phyloP scores from a whole-genome alignment of 2,888 invertebrate genomes.

The Andrena trimmerana region DNA sequence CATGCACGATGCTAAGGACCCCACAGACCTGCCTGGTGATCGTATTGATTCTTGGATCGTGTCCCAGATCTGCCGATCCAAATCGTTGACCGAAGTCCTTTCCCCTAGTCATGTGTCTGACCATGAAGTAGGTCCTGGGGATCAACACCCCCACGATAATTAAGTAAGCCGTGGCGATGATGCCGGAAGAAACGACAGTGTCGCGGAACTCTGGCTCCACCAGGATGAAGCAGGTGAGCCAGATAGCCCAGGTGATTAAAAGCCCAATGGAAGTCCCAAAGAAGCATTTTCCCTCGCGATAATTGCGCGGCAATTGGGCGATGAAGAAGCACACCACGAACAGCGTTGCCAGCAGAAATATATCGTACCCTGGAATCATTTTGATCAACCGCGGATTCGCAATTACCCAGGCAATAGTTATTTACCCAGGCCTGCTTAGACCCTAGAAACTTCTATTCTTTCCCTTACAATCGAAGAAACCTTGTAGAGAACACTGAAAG shows the following conservation, averaged over 20 bases:
- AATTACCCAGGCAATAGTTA: too few species aligned
- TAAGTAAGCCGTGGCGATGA: conserved; percentile 88
- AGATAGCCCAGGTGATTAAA: conserved; percentile 84
- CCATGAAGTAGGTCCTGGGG: conserved; percentile 90
- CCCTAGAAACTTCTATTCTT: too few species aligned
- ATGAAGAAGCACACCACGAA: conserved; percentile 88
- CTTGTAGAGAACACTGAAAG: too few species aligned
- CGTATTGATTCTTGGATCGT: conserved; percentile 78
- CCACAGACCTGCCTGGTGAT: conserved; percentile 78
- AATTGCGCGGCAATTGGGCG: conserved; percentile 89
- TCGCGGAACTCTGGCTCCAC: conserved; percentile 87
- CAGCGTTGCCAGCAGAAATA: conserved; percentile 87
- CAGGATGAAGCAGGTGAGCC: conserved; percentile 88
- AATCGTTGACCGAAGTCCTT: conserved; percentile 81
- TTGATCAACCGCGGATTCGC: too few species aligned
- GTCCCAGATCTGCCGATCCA: conserved; percentile 72
- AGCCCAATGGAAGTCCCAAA: conserved; percentile 87
- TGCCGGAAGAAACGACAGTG: conserved; percentile 87
- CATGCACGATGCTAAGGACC: background rate
- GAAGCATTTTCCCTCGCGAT: conserved; percentile 87
- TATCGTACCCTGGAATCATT: conserved; percentile 87
- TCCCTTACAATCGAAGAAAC: too few species aligned
- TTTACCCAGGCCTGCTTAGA: too few species aligned
- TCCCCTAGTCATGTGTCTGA: conserved; percentile 88
- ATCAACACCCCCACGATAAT: conserved; percentile 89